Conservation (phyloP, 2,888 invertebrate species). For the Carterocephalus palaemon region DNA sequence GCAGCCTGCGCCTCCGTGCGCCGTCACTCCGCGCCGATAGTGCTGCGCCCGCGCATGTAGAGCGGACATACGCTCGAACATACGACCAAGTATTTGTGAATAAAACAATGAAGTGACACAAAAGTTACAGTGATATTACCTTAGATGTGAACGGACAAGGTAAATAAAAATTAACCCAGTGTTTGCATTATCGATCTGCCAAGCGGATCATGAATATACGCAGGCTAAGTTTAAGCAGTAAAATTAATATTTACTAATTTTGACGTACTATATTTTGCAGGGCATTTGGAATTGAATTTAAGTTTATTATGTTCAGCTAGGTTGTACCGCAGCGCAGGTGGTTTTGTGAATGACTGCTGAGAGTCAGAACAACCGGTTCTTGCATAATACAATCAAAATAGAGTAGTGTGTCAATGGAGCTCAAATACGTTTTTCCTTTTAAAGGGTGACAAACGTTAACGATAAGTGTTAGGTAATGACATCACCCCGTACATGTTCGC, state of each 20-base stretch:
- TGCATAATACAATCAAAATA: slow-evolving; percentile 52
- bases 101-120: slow-evolving; percentile 53
- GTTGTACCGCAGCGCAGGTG: slow-evolving; percentile 41
- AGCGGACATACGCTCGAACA: slow-evolving; percentile 43
- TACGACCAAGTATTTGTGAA: slow-evolving; percentile 34
- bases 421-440: slow-evolving; percentile 22
- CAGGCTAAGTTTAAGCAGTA: slow-evolving; percentile 19
- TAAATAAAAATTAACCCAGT: slow-evolving; percentile 41
- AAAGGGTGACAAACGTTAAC: slow-evolving; percentile 56
- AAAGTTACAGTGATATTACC: slow-evolving; percentile 49
- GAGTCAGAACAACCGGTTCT: slow-evolving; percentile 51
- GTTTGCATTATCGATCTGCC: slow-evolving; percentile 34
- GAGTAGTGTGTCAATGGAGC: slow-evolving; percentile 52
- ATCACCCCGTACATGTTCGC: slow-evolving; percentile 63
- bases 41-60: slow-evolving; percentile 60
- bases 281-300: neutral
- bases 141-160: slow-evolving; percentile 45
- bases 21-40: slow-evolving; percentile 49
- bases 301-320: neutral
- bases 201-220: slow-evolving; percentile 44
- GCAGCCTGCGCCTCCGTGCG: slow-evolving; percentile 67
- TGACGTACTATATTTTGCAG: neutral
- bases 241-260: slow-evolving; percentile 18
- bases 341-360: slow-evolving; percentile 55
- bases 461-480: slow-evolving; percentile 60